Conservation (phyloP, 1,140 invertebrate genomes). For the Dreissena rostriformis region DNA sequence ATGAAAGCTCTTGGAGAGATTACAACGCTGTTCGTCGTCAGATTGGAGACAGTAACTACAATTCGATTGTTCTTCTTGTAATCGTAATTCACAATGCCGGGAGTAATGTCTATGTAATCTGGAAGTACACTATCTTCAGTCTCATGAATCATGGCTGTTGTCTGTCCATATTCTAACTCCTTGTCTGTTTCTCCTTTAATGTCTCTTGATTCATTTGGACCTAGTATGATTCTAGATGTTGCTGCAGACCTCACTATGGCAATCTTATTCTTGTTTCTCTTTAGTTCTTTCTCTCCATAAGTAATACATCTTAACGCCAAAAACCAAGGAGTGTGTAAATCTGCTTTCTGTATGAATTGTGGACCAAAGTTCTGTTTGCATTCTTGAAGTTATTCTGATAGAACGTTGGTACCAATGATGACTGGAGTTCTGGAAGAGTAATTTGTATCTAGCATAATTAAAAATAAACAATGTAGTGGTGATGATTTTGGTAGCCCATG, state of each 20-base stretch:
- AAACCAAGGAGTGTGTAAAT: constrained; percentile 32
- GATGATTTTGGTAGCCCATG: constrained; percentile 26
- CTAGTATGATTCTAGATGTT: constrained; percentile 25
- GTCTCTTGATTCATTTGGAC: constrained; percentile 29
- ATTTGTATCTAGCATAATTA: constrained; percentile 25
- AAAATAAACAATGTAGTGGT: constrained; percentile 23
- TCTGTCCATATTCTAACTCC: constrained; percentile 37
- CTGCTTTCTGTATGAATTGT: constrained; percentile 31
- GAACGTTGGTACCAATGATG: constrained; percentile 51
- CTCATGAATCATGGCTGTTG: constrained; percentile 50
- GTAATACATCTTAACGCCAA: constrained; percentile 53
- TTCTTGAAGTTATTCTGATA: constrained; percentile 21
- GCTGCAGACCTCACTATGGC: constrained; percentile 32
- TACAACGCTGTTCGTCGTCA: constrained; percentile 40
- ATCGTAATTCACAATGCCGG: constrained; percentile 32
- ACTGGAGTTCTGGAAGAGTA: constrained; percentile 31
- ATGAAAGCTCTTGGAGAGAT: constrained; percentile 51
- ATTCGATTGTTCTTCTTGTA: constrained; percentile 28
- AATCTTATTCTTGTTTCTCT: constrained; percentile 33
- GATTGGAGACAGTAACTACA: constrained; percentile 44
- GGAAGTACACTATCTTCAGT: constrained; percentile 26
- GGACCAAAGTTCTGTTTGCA: constrained; percentile 41
- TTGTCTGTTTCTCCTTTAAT: constrained; percentile 41
- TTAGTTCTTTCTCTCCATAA: constrained; percentile 28
- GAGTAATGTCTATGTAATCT: constrained; percentile 50